Percentiles rank a stretch among this genome's conserved stretches.
phyloP scores from a whole-genome alignment of 2,113 vertebrate species.

The Charadrius vociferus region DNA sequence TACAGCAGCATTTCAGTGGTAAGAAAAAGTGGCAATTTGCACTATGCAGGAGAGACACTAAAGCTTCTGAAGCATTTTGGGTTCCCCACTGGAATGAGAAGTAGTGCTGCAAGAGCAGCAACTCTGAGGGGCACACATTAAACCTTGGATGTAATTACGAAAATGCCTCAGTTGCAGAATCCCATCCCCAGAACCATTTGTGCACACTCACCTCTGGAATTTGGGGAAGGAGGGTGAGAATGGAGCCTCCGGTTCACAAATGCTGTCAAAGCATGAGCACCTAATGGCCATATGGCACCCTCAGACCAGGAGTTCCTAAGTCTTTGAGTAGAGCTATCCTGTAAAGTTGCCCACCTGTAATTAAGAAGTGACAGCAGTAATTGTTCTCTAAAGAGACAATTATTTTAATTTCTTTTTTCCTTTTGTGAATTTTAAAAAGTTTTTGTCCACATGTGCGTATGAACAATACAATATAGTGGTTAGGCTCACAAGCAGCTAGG shows the following conservation, averaged over 20 bases:
- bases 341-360: neutral
- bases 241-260: neutral
- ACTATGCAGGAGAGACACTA: neutral
- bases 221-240: neutral
- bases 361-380: neutral
- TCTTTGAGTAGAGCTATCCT: neutral
- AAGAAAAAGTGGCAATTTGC: neutral
- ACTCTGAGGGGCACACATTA: neutral
- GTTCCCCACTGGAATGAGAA: neutral
- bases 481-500: neutral
- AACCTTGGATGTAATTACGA: neutral
- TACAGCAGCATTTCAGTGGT: neutral
- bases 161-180: neutral
- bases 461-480: neutral
- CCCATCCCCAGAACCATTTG: too few relatives aligned
- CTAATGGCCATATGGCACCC: neutral
- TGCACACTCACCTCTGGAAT: neutral
- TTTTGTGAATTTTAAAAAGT: neutral
- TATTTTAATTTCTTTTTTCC: neutral
- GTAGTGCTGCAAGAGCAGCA: neutral
- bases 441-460: neutral
- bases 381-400: neutral
- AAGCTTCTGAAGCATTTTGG: neutral
- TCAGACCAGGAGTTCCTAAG: neutral
- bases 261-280: neutral